Evolutionary conservation across 2,113 vertebrate species (phyloP).

Genomic region (Heterotilapia buettikoferi): DNA sequence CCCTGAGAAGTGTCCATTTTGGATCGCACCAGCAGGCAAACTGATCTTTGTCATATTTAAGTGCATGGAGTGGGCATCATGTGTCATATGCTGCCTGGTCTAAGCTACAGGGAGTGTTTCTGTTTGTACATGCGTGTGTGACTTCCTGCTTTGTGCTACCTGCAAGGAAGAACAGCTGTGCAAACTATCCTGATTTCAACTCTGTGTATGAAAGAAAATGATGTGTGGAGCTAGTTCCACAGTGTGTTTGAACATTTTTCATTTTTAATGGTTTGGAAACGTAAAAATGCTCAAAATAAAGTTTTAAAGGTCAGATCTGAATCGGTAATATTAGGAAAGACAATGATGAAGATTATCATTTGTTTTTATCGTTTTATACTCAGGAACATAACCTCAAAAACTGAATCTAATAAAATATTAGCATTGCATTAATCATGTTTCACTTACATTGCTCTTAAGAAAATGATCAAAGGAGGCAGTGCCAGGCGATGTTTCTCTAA

Average conservation of each 20-base stretch:
- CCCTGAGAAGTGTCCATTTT: background rate
- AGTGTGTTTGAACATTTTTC: background rate
- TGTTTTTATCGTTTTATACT: background rate
- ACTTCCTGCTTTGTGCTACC: background rate
- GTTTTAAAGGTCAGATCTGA: background rate
- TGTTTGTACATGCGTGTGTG: background rate
- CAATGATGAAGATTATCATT: background rate
- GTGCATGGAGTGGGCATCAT: rapidly evolving
- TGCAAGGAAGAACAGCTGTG: background rate
- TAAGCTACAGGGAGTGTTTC: background rate
- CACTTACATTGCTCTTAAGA: background rate
- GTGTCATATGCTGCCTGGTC: background rate
- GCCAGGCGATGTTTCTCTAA: background rate
- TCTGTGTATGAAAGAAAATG: background rate
- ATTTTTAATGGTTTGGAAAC: background rate
- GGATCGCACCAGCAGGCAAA: rapidly evolving
- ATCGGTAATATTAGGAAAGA: background rate
- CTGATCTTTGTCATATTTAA: background rate
- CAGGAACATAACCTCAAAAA: background rate
- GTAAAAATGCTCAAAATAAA: background rate
- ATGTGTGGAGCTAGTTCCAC: background rate
- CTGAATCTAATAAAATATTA: background rate
- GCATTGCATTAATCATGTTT: background rate
- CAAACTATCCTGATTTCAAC: background rate
- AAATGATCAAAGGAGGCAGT: background rate